Conservation (phyloP, 2,113 vertebrate genomes). For the Chaetops frenatus region DNA sequence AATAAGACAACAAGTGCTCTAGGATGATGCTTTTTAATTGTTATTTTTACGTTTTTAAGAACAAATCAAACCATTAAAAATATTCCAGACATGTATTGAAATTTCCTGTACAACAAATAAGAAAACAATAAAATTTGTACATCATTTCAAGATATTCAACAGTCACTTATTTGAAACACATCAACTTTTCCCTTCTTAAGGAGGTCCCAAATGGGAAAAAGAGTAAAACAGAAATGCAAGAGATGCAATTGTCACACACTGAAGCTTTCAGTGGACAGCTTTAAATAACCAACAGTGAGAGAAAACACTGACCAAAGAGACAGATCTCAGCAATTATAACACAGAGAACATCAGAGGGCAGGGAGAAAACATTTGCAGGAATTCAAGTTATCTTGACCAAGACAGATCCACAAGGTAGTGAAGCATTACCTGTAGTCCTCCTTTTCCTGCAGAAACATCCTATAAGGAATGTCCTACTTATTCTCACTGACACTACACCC, state of each 20-base stretch:
- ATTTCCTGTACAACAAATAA: constrained; percentile 73
- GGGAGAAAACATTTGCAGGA: not conserved
- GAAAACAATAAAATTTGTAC: constrained; percentile 71
- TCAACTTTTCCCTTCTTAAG: constrained; percentile 59
- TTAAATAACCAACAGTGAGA: not conserved
- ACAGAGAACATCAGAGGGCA: not conserved
- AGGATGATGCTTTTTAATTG: constrained; percentile 73
- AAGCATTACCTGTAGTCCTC: not conserved
- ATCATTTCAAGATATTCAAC: constrained; percentile 69
- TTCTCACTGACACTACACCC: rapidly evolving
- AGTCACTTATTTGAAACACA: constrained; percentile 64
- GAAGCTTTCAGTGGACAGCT: not conserved
- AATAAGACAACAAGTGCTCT: not conserved
- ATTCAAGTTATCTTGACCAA: not conserved
- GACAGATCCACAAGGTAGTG: not conserved
- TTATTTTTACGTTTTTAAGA: constrained; percentile 70
- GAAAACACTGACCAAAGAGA: constrained; percentile 2
- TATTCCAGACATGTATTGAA: constrained; percentile 63
- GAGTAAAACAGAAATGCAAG: constrained; percentile 13
- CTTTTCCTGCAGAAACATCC: not conserved
- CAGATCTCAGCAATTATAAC: not conserved
- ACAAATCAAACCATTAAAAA: constrained; percentile 68
- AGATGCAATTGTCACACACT: constrained; percentile 2
- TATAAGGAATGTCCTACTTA: not conserved
- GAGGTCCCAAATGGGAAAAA: constrained; percentile 2